phyloP scores from a whole-genome alignment of 2,888 invertebrate species.

The Agapostemon virescens region DNA sequence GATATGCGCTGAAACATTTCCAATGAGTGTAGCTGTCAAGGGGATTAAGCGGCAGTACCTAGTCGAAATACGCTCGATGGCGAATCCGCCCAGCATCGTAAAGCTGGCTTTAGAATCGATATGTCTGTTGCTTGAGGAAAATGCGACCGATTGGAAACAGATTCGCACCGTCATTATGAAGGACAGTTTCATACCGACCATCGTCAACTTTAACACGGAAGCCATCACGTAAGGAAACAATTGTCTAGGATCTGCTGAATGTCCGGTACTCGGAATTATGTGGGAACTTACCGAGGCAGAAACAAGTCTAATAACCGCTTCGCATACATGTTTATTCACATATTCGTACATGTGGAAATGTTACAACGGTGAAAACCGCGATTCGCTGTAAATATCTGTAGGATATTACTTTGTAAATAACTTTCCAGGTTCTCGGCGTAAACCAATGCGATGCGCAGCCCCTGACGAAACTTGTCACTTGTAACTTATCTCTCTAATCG shows the following conservation, averaged over 20 bases:
- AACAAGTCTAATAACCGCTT: constrained; percentile 68
- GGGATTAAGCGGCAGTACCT: constrained; percentile 98
- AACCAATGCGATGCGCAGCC: constrained; percentile 35
- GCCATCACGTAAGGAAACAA: constrained; percentile 90
- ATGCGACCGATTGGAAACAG: constrained; percentile 95
- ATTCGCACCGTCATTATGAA: constrained; percentile 95
- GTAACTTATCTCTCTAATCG: constrained; percentile 53
- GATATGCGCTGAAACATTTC: constrained; percentile 43
- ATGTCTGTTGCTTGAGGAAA: constrained; percentile 95
- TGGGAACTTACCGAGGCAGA: constrained; percentile 65
- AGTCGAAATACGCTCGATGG: constrained; percentile 96
- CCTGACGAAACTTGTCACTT: constrained; percentile 46
- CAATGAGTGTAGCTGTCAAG: constrained; percentile 88
- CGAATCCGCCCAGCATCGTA: constrained; percentile 95
- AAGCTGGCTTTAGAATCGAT: constrained; percentile 97
- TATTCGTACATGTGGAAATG: constrained; percentile 35
- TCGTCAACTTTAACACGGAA: constrained; percentile 96
- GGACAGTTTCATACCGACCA: constrained; percentile 96
- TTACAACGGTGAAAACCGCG: constrained; percentile 2
- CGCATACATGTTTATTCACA: constrained; percentile 65
- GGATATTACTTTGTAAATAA: constrained; percentile 53
- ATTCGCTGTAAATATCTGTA: not conserved
- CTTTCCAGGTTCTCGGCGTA: constrained; percentile 45
- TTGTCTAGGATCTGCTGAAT: constrained; percentile 64
- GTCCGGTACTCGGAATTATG: constrained; percentile 67